These are phyloP conservation scores for Cremastinae sp. DNA, from an alignment of 2,888 invertebrate species.

Conservation along the genomic window DNA sequence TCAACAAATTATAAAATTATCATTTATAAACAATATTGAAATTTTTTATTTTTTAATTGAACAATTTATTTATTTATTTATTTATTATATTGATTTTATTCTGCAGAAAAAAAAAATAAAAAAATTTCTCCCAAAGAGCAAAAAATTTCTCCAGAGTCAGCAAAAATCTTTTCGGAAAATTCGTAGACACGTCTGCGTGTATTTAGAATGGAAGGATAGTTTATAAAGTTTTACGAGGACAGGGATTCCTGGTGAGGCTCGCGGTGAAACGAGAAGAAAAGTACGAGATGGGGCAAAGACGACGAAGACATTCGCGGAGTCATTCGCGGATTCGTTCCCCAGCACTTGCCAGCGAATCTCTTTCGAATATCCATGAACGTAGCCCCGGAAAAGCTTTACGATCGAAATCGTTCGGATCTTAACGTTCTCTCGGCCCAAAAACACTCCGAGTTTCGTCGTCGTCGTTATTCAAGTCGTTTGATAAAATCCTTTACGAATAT, in stretches of 20 bases:
- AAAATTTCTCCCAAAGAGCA: too few relatives aligned
- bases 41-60: too few relatives aligned
- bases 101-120: too few relatives aligned
- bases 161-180: not conserved
- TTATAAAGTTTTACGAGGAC: too few relatives aligned
- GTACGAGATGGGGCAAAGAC: too few relatives aligned
- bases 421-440: slow-evolving; percentile 29
- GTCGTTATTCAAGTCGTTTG: slow-evolving; percentile 37
- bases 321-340: slow-evolving; percentile 33
- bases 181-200: not conserved
- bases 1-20: slow-evolving; percentile 6
- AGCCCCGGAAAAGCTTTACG: slow-evolving; percentile 55
- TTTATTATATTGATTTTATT: too few relatives aligned
- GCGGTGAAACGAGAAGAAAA: slow-evolving; percentile 23
- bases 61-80: too few relatives aligned
- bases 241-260: not conserved
- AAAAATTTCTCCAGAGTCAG: not conserved
- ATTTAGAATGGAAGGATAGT: not conserved
- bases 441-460: slow-evolving; percentile 37
- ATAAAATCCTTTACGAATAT: slow-evolving; percentile 46
- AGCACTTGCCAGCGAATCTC: slow-evolving; percentile 16
- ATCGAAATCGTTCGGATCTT: slow-evolving; percentile 57
- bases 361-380: slow-evolving; percentile 14
- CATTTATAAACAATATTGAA: too few relatives aligned
- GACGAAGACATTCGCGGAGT: slow-evolving; percentile 15